Evolutionary conservation across 2,113 vertebrate species (phyloP).

Genomic region (Onychostruthus taczanowskii): DNA sequence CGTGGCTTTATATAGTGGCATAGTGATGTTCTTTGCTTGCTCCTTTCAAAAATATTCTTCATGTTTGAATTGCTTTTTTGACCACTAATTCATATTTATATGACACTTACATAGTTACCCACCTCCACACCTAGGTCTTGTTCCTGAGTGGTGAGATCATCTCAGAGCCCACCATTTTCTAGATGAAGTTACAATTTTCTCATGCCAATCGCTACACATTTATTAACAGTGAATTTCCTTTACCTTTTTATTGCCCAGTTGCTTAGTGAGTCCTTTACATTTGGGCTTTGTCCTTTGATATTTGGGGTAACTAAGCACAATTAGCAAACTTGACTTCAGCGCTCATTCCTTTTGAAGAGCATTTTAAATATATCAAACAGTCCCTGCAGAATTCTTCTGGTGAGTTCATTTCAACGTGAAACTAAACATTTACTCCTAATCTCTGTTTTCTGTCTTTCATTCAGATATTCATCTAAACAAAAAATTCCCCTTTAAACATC

Average conservation of each 20-base stretch:
- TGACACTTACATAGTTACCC: neutral
- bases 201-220: neutral
- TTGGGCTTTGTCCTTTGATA: neutral
- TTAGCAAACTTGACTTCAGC: neutral
- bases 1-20: accelerated
- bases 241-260: neutral
- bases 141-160: neutral
- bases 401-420: neutral
- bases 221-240: neutral
- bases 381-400: neutral
- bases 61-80: neutral
- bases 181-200: neutral
- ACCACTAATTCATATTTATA: neutral
- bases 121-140: neutral
- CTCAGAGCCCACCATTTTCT: neutral
- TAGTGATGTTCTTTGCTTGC: neutral
- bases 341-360: neutral
- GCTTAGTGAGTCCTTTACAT: neutral
- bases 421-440: constrained; percentile 16
- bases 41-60: neutral
- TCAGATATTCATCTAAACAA: constrained; percentile 42
- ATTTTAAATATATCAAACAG: neutral
- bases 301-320: neutral
- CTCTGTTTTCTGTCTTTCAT: constrained; percentile 17
- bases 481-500: neutral